Percentiles rank a stretch among this genome's conserved stretches.
phyloP scores from a whole-genome alignment of 2,113 vertebrate species.

The Rhinogobius similis region DNA sequence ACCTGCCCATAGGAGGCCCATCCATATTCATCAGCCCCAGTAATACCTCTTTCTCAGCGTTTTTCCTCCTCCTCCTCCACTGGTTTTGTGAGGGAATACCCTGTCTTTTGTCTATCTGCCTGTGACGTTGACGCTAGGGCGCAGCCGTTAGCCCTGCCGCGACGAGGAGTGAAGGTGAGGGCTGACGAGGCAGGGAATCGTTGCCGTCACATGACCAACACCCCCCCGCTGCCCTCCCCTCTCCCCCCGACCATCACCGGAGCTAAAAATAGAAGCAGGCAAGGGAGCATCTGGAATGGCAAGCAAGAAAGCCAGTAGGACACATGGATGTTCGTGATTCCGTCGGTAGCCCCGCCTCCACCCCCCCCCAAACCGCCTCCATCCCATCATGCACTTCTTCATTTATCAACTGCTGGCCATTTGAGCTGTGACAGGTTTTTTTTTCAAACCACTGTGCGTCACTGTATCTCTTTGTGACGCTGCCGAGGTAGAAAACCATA shows the following conservation, averaged over 20 bases:
- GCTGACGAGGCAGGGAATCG: constrained; percentile 52
- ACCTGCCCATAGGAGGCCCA: constrained; percentile 31
- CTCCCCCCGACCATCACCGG: constrained; percentile 55
- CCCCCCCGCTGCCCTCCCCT: constrained; percentile 38
- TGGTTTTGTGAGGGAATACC: constrained; percentile 63
- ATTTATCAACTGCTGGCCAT: constrained; percentile 55
- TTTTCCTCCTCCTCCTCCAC: constrained; percentile 28
- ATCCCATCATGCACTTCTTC: constrained; percentile 33
- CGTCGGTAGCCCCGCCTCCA: constrained; percentile 38
- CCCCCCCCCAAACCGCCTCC: constrained; percentile 27
- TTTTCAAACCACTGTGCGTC: constrained; percentile 15
- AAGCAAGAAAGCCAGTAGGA: constrained; percentile 62
- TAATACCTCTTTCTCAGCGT: not conserved
- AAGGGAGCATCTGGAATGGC: constrained; percentile 79
- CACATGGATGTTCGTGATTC: constrained; percentile 51
- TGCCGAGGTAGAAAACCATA: constrained; percentile 8
- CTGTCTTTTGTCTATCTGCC: constrained; percentile 2
- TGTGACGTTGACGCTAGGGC: constrained; percentile 63
- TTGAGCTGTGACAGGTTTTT: constrained; percentile 39
- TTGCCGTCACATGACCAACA: not conserved
- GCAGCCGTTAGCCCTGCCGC: constrained; percentile 61
- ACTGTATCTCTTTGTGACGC: constrained; percentile 1
- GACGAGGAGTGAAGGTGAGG: constrained; percentile 75
- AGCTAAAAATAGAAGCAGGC: constrained; percentile 78
- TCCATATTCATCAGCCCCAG: constrained; percentile 46